These are phyloP conservation scores for Salpingus planirostris DNA, from an alignment of 2,888 invertebrate species.

Conservation along the genomic window DNA sequence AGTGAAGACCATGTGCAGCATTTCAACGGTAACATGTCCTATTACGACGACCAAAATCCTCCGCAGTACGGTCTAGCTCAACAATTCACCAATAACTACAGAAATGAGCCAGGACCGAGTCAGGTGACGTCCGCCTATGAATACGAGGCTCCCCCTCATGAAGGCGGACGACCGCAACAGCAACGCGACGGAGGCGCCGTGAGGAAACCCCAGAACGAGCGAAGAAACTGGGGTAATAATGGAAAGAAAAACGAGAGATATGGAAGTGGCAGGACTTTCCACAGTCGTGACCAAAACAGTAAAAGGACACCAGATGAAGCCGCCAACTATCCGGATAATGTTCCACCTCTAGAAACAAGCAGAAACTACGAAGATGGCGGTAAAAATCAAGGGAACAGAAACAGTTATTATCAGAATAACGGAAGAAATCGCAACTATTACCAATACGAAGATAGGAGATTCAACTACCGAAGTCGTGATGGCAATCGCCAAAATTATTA, in stretches of 20 bases:
- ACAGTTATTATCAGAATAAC: slow-evolving; percentile 10
- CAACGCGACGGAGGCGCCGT: slow-evolving; percentile 10
- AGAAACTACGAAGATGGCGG: slow-evolving; percentile 3
- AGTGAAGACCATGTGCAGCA: slow-evolving; percentile 8
- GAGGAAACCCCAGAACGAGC: slow-evolving; percentile 14
- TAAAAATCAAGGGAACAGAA: slow-evolving; percentile 7
- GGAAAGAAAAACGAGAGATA: slow-evolving; percentile 12
- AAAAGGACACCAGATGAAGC: slow-evolving; percentile 5
- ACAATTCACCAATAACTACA: slow-evolving; percentile 5
- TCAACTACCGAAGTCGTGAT: slow-evolving; percentile 19
- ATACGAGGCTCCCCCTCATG: slow-evolving; percentile 1
- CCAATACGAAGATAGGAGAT: slow-evolving; percentile 19
- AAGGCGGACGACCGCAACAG: slow-evolving; percentile 2
- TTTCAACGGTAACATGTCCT: slow-evolving; percentile 8
- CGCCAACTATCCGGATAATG: slow-evolving; percentile 1
- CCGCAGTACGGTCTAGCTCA: slow-evolving; percentile 4
- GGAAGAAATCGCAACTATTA: slow-evolving; percentile 4
- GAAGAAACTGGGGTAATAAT: slow-evolving; percentile 8
- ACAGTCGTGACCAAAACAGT: slow-evolving; percentile 6
- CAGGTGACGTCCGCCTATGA: slow-evolving; percentile 7
- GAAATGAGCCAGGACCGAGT: slow-evolving; percentile 7
- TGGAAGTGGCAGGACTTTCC: slow-evolving; percentile 20
- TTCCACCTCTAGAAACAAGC: background rate
- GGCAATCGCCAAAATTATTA: slow-evolving; percentile 21
- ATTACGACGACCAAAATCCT: slow-evolving; percentile 5